Evolutionary conservation across 2,888 invertebrate genomes (phyloP).

Genomic region (Proisotoma minuta): DNA sequence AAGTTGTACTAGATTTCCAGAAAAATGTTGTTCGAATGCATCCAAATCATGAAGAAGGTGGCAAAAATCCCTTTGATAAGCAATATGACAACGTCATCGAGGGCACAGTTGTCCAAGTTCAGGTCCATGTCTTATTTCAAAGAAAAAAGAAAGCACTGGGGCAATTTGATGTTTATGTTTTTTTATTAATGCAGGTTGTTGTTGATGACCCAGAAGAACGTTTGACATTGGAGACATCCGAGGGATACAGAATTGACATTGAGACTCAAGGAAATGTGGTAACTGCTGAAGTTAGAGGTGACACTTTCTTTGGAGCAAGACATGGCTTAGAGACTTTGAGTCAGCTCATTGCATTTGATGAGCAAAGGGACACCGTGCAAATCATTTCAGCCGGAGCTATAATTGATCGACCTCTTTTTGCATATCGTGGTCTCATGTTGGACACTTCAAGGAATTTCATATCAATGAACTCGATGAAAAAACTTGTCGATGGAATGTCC

Average conservation of each 20-base stretch:
- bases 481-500: conserved; percentile 82
- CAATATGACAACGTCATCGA: conserved; percentile 47
- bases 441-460: conserved; percentile 89
- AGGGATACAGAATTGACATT: conserved; percentile 45
- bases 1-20: conserved; percentile 46
- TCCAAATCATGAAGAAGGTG: conserved; percentile 44
- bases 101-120: conserved; percentile 47
- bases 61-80: conserved; percentile 46
- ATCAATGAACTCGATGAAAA: conserved; percentile 61
- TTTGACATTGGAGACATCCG: conserved; percentile 44
- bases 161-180: background rate
- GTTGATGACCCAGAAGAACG: conserved; percentile 46
- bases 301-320: conserved; percentile 44
- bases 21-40: conserved; percentile 43
- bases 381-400: conserved; percentile 48
- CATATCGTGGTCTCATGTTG: conserved; percentile 77
- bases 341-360: conserved; percentile 65
- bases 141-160: background rate
- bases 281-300: conserved; percentile 49
- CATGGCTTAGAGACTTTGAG: conserved; percentile 58
- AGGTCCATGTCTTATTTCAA: conserved; percentile 22
- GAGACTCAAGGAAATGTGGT: conserved; percentile 44
- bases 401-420: conserved; percentile 73
- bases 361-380: conserved; percentile 51
- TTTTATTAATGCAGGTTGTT: conserved; percentile 27